Evolutionary conservation across 2,888 invertebrate genomes (phyloP).

Genomic region (Clusia tigrina): DNA sequence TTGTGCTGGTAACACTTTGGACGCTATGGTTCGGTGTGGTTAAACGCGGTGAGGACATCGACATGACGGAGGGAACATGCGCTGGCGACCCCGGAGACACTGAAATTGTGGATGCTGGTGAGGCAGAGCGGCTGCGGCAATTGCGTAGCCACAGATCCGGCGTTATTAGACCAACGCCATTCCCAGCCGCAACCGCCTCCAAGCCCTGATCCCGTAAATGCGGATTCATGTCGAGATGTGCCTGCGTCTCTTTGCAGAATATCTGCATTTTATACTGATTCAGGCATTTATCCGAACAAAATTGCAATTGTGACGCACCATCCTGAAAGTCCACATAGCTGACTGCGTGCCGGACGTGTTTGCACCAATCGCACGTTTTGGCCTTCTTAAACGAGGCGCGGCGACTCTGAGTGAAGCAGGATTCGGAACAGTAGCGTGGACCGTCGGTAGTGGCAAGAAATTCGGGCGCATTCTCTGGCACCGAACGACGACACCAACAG

Average conservation of each 20-base stretch:
- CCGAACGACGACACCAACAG: slow-evolving; percentile 78
- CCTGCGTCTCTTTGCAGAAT: slow-evolving; percentile 92
- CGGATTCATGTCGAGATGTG: slow-evolving; percentile 86
- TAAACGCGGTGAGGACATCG: slow-evolving; percentile 5
- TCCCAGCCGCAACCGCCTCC: slow-evolving; percentile 51
- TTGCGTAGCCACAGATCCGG: slow-evolving; percentile 91
- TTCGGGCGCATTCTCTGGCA: slow-evolving; percentile 68
- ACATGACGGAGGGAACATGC: slow-evolving; percentile 18
- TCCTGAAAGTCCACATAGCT: slow-evolving; percentile 93
- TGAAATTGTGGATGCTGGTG: slow-evolving; percentile 69
- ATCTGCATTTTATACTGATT: slow-evolving; percentile 98
- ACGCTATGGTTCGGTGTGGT: neutral
- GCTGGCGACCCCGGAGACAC: slow-evolving; percentile 66
- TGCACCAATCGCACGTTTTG: slow-evolving; percentile 93
- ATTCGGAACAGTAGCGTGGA: slow-evolving; percentile 78
- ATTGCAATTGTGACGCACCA: slow-evolving; percentile 89
- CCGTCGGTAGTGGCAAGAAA: slow-evolving; percentile 66
- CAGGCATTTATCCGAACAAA: slow-evolving; percentile 90
- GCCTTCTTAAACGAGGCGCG: slow-evolving; percentile 90
- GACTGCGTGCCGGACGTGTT: slow-evolving; percentile 87
- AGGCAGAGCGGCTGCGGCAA: slow-evolving; percentile 74
- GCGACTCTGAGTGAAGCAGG: slow-evolving; percentile 89
- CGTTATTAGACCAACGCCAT: slow-evolving; percentile 73
- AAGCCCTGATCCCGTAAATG: slow-evolving; percentile 69
- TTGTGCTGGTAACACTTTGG: slow-evolving; percentile 11